Base-by-base conservation (phyloP, 2,797 vertebrate genomes). In the Florisuga fusca region DNA sequence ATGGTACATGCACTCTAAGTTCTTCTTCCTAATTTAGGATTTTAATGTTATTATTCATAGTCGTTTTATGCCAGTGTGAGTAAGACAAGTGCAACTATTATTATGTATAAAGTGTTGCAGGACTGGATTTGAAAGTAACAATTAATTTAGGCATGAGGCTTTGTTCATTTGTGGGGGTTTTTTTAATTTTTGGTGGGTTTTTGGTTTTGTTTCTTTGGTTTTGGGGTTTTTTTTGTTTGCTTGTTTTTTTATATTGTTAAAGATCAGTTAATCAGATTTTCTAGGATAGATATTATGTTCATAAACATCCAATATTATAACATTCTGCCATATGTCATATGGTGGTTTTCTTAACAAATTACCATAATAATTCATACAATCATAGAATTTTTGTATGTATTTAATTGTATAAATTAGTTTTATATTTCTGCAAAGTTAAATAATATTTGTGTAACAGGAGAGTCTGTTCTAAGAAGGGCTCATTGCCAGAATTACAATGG, bases 1-100 rank as follows among this genome's bases (percentile, higher is more conserved):
- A 36, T 38, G 4, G 2, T 48, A 25, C 15, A 22, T 2, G 62
- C 2, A n/a, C 1, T 0, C 1, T 26, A 50, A 41, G 2, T 8
- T 81, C 87, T 67, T 93, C 55, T 33, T 13, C 46, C 7, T 48
- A 67, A 25, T 27, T 75, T 64, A 12, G 69, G 10, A 6, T 9
- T 84, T 91, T 78, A 55, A 34, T 61, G 4, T 0, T 34, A 3
- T 9, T 41, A 33, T 58, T 48, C 10, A n/a, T 13, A 31, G 21
- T 26, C 9, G 90, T 58, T 33, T 1, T 41, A 38, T 33, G 8
- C 14, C 29, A 22, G 4, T 13, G 10, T 43, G 29, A 53, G 25
- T 57, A 83, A 74, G 5, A n/a, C 0, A 1, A 64, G 4, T 31
- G 7, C 9, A 68, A 41, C 8, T 46, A 69, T 73, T 61, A 61